Conservation (phyloP, 1,140 invertebrate species). For the Armadillidium nasatum region DNA sequence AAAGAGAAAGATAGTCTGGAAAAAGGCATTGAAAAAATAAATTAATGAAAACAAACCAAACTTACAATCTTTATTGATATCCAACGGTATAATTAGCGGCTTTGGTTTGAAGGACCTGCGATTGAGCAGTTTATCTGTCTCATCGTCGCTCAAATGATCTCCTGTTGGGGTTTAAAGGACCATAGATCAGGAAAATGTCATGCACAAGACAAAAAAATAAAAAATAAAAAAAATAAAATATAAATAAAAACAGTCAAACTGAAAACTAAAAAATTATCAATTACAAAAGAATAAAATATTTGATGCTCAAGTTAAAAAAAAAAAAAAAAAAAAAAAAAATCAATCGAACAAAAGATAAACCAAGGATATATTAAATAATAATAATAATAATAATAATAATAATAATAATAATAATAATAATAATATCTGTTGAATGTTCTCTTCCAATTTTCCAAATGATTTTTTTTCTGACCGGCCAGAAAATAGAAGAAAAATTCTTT, state of each 20-base stretch:
- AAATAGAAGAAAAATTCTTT: too few species aligned
- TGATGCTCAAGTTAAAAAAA: not conserved
- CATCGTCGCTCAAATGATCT: constrained; percentile 38
- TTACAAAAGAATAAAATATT: too few species aligned
- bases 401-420: too few species aligned
- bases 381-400: too few species aligned
- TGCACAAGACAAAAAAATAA: not conserved
- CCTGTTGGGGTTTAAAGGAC: constrained; percentile 24
- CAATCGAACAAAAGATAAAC: too few species aligned
- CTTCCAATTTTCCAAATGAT: too few species aligned
- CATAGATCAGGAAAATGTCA: not conserved
- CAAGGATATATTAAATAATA: too few species aligned
- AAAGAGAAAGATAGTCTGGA: too few species aligned
- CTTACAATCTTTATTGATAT: constrained; percentile 50
- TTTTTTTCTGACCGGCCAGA: too few species aligned
- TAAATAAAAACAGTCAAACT: not conserved
- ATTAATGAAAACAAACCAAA: not conserved
- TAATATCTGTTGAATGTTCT: too few species aligned
- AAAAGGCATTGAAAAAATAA: too few species aligned
- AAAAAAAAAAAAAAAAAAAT: not conserved
- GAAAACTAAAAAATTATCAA: not conserved
- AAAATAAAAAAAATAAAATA: not conserved
- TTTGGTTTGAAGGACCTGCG: constrained; percentile 48
- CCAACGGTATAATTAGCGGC: constrained; percentile 52
- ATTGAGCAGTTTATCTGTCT: constrained; percentile 38